These are phyloP conservation scores for Heteronetta atricapilla DNA, from an alignment of 2,113 vertebrate species.

Conservation along the genomic window DNA sequence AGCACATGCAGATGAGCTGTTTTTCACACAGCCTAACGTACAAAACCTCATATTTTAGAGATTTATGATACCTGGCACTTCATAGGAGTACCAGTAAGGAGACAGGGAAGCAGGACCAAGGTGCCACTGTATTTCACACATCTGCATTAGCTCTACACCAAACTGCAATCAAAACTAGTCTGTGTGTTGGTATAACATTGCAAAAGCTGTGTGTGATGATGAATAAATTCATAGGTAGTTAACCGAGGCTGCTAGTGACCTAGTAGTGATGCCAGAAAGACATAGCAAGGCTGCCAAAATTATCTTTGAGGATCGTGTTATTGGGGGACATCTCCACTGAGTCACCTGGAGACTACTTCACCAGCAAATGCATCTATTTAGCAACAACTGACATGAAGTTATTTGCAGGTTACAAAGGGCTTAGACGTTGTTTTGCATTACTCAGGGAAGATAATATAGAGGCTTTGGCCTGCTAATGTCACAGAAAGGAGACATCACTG, in stretches of 20 bases:
- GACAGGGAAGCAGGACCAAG: not conserved
- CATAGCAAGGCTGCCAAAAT: not conserved
- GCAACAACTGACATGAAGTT: not conserved
- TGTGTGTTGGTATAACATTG: not conserved
- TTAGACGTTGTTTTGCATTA: not conserved
- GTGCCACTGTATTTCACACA: not conserved
- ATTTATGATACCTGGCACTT: not conserved
- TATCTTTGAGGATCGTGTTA: not conserved
- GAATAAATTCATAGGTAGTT: not conserved
- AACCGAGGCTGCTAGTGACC: not conserved
- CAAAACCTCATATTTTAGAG: not conserved
- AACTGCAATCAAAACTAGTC: slow-evolving; percentile 2
- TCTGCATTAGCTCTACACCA: not conserved
- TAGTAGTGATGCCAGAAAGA: not conserved
- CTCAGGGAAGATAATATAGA: not conserved
- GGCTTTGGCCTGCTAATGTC: not conserved
- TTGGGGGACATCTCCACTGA: not conserved
- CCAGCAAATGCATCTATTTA: not conserved
- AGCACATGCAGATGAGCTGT: not conserved
- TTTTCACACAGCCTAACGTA: not conserved
- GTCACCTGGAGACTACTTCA: not conserved
- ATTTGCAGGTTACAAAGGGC: not conserved
- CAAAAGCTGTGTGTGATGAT: not conserved
- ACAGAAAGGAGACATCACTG: not conserved
- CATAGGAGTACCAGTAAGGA: not conserved